phyloP scores from a whole-genome alignment of 2,113 vertebrate species.

The Nerophis lumbriciformis region DNA sequence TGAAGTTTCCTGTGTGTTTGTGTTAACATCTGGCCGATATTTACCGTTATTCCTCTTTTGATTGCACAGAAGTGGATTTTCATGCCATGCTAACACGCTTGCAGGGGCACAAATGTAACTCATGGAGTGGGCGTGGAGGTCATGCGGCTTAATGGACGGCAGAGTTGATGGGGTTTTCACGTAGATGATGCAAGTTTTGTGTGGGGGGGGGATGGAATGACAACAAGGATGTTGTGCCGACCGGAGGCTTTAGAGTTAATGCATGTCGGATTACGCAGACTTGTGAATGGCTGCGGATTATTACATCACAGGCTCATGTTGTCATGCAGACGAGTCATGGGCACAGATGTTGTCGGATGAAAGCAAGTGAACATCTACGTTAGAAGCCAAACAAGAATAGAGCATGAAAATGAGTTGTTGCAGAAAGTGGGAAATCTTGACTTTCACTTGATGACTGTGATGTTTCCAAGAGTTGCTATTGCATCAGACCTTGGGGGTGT shows the following conservation, averaged over 20 bases:
- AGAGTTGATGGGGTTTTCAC: slow-evolving; percentile 20
- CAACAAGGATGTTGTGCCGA: slow-evolving; percentile 35
- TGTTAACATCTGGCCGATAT: too few species aligned
- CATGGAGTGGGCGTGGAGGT: background rate
- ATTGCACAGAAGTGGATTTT: too few species aligned
- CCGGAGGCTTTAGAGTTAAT: slow-evolving; percentile 47
- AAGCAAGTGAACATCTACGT: slow-evolving; percentile 7
- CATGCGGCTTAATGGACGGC: slow-evolving; percentile 33
- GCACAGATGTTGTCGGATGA: background rate
- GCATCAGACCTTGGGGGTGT: background rate
- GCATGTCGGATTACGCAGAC: slow-evolving; percentile 57
- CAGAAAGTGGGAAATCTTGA: background rate
- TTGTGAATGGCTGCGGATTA: slow-evolving; percentile 63
- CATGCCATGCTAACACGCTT: too few species aligned
- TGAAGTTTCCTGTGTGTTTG: too few species aligned
- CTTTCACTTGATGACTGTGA: background rate
- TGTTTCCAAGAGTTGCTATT: background rate
- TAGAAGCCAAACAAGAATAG: background rate
- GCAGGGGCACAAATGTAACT: too few species aligned
- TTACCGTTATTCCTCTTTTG: too few species aligned
- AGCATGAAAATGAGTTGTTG: background rate
- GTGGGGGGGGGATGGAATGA: slow-evolving; percentile 42
- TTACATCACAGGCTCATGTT: slow-evolving; percentile 50
- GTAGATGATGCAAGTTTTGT: slow-evolving; percentile 22
- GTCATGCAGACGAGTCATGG: slow-evolving; percentile 29